These are phyloP conservation scores for Pseudois nayaur DNA, from an alignment of 2,113 vertebrate species.

Conservation along the genomic window DNA sequence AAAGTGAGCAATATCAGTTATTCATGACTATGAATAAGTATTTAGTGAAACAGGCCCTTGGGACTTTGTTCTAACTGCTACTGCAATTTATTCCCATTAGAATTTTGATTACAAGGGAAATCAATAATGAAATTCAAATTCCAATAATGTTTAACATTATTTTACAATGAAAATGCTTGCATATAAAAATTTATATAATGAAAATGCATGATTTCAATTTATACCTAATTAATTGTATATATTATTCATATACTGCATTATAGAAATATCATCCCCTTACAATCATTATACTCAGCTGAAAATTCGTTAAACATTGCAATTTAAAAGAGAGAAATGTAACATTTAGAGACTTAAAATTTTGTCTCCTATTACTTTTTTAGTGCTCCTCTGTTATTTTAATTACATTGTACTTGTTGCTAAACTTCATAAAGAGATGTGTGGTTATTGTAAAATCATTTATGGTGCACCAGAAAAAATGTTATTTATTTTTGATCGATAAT, in stretches of 20 bases:
- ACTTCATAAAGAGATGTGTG: background rate
- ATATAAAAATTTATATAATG: conserved; percentile 43
- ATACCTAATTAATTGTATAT: conserved; percentile 42
- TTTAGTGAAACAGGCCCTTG: conserved; percentile 30
- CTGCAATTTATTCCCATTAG: conserved; percentile 31
- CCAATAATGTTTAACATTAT: conserved; percentile 44
- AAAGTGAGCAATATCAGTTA: conserved; percentile 48
- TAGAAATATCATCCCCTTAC: background rate
- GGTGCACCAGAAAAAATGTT: background rate
- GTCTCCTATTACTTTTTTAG: background rate
- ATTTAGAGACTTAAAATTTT: background rate
- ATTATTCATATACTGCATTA: conserved; percentile 26
- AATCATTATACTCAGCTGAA: background rate
- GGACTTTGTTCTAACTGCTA: conserved; percentile 30
- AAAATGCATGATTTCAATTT: conserved; percentile 56
- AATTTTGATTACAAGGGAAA: conserved; percentile 13
- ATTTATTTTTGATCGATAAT: background rate
- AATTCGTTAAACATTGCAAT: background rate
- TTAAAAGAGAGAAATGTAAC: background rate
- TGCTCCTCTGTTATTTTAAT: conserved; percentile 9
- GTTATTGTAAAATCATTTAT: background rate
- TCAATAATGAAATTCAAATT: conserved; percentile 50
- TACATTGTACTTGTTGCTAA: background rate
- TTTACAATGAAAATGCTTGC: conserved; percentile 52
- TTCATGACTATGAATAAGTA: conserved; percentile 15